A percentile compares a stretch with the other conserved stretches of the same genome.
Conservation (phyloP, 2,113 vertebrate genomes). For the Rhynchopsitta pachyrhyncha region DNA sequence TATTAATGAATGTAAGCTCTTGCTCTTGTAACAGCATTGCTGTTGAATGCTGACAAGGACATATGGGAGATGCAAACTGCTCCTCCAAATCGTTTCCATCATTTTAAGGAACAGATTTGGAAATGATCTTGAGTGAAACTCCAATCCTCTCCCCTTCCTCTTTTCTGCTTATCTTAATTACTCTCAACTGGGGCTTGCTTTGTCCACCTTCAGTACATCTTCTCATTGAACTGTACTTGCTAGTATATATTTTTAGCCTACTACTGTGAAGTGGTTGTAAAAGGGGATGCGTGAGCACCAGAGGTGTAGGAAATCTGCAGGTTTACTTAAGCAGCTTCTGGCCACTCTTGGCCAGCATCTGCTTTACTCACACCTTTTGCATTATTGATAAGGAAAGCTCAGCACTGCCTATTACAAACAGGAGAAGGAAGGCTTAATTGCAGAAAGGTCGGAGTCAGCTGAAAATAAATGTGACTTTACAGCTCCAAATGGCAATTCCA, state of each 20-base stretch:
- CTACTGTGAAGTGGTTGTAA: neutral
- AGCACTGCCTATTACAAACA: neutral
- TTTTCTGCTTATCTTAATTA: neutral
- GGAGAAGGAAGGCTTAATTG: neutral
- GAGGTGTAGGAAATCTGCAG: neutral
- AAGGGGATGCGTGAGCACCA: neutral
- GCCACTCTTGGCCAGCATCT: neutral
- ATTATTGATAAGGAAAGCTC: constrained; percentile 45
- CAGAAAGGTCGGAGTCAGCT: neutral
- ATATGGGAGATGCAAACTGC: neutral
- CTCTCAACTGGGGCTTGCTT: neutral
- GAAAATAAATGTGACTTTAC: constrained; percentile 24
- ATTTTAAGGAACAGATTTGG: neutral
- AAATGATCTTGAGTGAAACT: neutral
- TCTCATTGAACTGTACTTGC: neutral
- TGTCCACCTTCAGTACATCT: neutral
- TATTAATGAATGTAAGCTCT: neutral
- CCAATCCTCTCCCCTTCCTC: neutral
- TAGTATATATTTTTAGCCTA: neutral
- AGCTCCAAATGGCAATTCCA: neutral
- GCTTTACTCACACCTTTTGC: neutral
- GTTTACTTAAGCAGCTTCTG: neutral
- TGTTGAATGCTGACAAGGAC: neutral
- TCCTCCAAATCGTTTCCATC: neutral
- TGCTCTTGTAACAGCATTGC: neutral